Base-by-base conservation (phyloP, 2,113 vertebrate species). In the Sinosuthora webbiana region DNA sequence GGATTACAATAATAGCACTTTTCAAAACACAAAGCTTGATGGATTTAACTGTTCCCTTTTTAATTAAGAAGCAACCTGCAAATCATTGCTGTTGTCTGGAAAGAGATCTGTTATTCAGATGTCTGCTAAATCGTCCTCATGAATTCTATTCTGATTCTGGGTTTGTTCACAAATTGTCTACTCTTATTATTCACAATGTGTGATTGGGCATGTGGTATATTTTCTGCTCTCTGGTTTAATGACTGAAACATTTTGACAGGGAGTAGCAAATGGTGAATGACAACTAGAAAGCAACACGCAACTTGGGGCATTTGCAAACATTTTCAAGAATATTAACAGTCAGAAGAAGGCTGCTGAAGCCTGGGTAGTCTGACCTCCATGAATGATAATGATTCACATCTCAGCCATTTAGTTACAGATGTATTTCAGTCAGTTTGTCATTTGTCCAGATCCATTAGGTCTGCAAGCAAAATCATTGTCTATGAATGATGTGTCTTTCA, bases 191-290 rank as follows among this genome's bases (percentile, higher is more conserved):
- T 95, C 95, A 82, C 81, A 53, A 57, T 42, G 74, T 92, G 87
- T 82, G 91, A 91, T 45, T 93, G 81, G 89, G 78, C 89, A 94
- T 95, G 96, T 91, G 94, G 89, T 89, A 45, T 95, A 94, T 94
- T 95, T 96, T 96, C 94, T 94, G 91, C 91, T 96, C 95, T 93
- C 87, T 82, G 78, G 67, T 89, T 97, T 96, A 97, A 96, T 94
- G 94, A 93, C 91, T 73, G 94, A 91, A 97, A 94, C 87, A 62
- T 95, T 97, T 95, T 97, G 95, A 96, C 93, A 93, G 87, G 62
- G 77, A 93, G 53, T 87, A 92, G 64, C 73, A 91, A 97, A 91
- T 53, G 89, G 81, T 93, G 91, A 95, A 95, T 94, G 94, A 91
- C 94, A 97, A 82, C 81, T 68, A 93, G 93, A 45, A 93, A 91